phyloP scores from a whole-genome alignment of 2,797 vertebrate species.

The Coilia nasus region DNA sequence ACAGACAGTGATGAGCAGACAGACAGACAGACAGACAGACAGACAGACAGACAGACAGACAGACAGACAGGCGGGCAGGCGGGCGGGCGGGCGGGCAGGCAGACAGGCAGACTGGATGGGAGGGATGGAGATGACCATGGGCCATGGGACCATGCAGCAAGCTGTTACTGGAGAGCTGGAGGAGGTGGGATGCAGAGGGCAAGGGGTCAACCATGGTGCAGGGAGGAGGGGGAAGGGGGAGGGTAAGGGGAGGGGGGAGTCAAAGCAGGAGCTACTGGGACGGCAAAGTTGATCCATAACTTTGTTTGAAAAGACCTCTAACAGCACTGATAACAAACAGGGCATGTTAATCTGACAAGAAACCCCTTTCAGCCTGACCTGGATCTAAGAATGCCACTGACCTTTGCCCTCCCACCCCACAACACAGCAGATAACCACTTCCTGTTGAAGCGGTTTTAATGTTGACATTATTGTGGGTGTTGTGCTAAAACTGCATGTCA shows the following conservation, averaged over 20 bases:
- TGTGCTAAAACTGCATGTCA: neutral
- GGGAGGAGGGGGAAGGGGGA: conserved; percentile 54
- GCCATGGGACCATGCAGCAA: conserved; percentile 59
- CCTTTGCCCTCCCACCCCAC: neutral
- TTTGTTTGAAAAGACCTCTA: conserved; percentile 39
- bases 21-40: conserved; percentile 66
- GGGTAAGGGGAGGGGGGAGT: conserved; percentile 54
- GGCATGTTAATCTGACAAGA: neutral
- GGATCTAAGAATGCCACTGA: neutral
- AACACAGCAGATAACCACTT: neutral
- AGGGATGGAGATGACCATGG: conserved; percentile 50
- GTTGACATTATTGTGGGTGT: neutral
- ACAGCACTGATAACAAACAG: neutral
- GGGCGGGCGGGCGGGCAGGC: no score
- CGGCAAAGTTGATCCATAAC: conserved; percentile 83
- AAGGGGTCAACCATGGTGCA: no score
- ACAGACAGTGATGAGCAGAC: conserved; percentile 48
- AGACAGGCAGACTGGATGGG: conserved; percentile 46
- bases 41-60: conserved; percentile 40
- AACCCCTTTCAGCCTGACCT: neutral
- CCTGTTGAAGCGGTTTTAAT: neutral
- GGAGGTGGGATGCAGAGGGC: conserved; percentile 40
- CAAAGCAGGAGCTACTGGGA: conserved; percentile 62
- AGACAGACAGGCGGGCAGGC: no score
- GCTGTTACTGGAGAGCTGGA: conserved; percentile 51